Conservation (phyloP, 1,140 invertebrate genomes). For the Stegodyphus dumicola region DNA sequence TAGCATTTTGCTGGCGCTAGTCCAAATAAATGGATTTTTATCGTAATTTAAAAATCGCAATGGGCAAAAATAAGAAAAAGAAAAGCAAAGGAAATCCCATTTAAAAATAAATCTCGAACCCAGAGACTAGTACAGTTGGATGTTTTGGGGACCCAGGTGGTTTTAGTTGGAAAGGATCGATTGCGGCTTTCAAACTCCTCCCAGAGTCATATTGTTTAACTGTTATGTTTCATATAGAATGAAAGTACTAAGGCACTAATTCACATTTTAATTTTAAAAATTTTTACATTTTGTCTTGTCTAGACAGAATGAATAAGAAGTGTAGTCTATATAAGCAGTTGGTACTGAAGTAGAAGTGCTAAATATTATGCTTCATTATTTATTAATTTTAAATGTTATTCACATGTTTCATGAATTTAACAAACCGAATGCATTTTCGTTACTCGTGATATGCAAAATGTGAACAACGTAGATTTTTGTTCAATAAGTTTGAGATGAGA, state of each 20-base stretch:
- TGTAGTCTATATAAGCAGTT: neutral
- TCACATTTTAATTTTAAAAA: constrained; percentile 11
- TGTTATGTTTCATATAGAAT: constrained; percentile 42
- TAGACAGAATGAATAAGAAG: constrained; percentile 42
- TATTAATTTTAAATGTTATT: too few relatives aligned
- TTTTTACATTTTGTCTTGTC: neutral
- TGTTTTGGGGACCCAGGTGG: constrained; percentile 45
- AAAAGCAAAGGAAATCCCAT: constrained; percentile 46
- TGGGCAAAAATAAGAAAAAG: neutral
- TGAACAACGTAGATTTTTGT: too few relatives aligned
- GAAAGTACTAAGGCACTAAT: neutral
- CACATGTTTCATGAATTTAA: too few relatives aligned
- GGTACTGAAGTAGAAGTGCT: too few relatives aligned
- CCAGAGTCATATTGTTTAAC: constrained; percentile 44
- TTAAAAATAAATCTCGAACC: constrained; percentile 56
- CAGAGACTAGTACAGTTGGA: constrained; percentile 23
- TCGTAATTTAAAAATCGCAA: constrained; percentile 47
- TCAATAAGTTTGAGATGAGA: too few relatives aligned
- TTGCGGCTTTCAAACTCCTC: constrained; percentile 44
- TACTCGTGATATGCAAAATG: too few relatives aligned
- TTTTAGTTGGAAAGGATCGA: constrained; percentile 54
- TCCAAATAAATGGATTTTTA: constrained; percentile 20
- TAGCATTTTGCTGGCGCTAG: neutral
- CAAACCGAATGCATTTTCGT: too few relatives aligned
- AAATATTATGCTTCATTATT: too few relatives aligned